Conservation (phyloP, 2,888 invertebrate genomes). For the Polylopha cassiicola region DNA sequence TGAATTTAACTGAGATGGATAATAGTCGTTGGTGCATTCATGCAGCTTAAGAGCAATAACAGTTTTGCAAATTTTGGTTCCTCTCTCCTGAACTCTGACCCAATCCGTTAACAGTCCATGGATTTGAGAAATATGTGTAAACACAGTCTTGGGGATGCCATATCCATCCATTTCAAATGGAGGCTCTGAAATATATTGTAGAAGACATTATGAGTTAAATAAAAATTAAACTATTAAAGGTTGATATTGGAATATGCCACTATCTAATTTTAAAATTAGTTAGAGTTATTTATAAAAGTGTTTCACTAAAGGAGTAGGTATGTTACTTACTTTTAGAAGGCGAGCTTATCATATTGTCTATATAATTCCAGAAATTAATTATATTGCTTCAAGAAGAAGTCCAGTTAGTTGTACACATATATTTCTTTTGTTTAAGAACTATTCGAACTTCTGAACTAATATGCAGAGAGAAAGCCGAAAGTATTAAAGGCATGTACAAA, state of each 20-base stretch:
- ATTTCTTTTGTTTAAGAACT: too few species aligned
- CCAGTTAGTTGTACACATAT: too few species aligned
- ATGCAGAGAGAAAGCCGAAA: background rate
- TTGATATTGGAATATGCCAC: too few species aligned
- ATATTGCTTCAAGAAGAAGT: too few species aligned
- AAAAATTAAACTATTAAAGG: too few species aligned
- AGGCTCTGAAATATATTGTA: background rate
- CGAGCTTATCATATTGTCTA: conserved; percentile 14
- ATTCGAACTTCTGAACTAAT: too few species aligned
- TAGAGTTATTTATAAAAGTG: background rate
- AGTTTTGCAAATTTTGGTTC: conserved; percentile 47
- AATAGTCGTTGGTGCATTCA: conserved; percentile 54
- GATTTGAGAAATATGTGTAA: conserved; percentile 53
- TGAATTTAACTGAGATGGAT: conserved; percentile 49
- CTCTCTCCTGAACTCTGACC: conserved; percentile 50
- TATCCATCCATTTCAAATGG: conserved; percentile 50
- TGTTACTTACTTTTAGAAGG: conserved; percentile 11
- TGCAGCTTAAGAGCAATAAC: conserved; percentile 51
- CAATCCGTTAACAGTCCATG: conserved; percentile 52
- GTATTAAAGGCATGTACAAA: background rate
- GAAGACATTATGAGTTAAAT: background rate
- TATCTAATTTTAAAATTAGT: too few species aligned
- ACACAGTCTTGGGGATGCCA: conserved; percentile 59
- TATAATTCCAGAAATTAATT: too few species aligned
- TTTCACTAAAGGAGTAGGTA: background rate